Base-by-base conservation (phyloP, 2,888 invertebrate genomes). In the Tachina fera region DNA sequence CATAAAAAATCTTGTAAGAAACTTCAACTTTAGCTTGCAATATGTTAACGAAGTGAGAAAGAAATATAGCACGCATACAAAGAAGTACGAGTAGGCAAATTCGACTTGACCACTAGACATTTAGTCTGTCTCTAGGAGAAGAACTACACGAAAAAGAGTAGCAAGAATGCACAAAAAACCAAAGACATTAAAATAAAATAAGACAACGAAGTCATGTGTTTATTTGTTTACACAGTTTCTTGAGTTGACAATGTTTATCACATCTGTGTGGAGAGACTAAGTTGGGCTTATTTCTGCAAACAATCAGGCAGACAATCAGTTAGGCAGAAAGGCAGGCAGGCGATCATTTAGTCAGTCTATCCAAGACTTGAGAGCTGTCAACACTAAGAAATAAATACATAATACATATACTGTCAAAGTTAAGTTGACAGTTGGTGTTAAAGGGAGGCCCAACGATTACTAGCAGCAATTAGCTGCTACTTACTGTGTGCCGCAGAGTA, bases 231-330 rank as follows among this genome's bases (percentile, higher is more conserved):
- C 78, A 82, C 79, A 86, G 82, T 39, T 67, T 83, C 76, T 86
- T 75, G 79, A 83, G 79, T 86, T 86, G 86, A 86, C 86, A 83
- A 86, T 71, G 79, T 80, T 81, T 76, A 86, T 72, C 79, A 76
- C 86, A 86, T 83, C 67, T 60, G 11, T 43, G 43, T 22, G 51
- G 53, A 14, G 51, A 10, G 41, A 22, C 51, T 41, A 1, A 51
- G n/a, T 31, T 22, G 9, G 22, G 22, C 41, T 71, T 56, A 22
- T 31, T 49, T 16, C 9, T 74, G 14, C 51, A 63, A 41, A 51
- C 63, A 61, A 47, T 4, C 61, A 63, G 19, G 39, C 61, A 61
- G 9, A 1, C 68, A 43, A 13, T 14, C 31, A 53, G 14, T 39
- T 13, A 65, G 51, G 43, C 47, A 47, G 14, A 43, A n/a, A 63